phyloP scores from a whole-genome alignment of 92 coral and sea anemone genomes.

The Desmophyllum pertusum region DNA sequence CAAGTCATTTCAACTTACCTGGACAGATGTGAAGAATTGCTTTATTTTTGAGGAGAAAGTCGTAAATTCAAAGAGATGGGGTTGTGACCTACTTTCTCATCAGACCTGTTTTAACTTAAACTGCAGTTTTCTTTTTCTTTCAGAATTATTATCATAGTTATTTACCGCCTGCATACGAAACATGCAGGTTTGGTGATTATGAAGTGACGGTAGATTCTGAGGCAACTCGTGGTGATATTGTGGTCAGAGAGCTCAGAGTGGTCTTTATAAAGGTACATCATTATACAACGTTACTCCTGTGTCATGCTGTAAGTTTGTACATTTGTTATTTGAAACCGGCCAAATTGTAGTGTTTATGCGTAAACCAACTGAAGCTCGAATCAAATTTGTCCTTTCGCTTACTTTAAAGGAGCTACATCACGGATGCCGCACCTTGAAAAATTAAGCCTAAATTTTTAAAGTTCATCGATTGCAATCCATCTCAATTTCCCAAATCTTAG shows the following conservation, averaged over 20 bases:
- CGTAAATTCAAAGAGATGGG: no score
- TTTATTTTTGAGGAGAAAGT: no score
- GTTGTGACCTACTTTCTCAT: neutral
- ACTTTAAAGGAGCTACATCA: no score
- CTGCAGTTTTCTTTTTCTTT: constrained; percentile 9
- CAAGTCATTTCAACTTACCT: no score
- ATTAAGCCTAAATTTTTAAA: no score
- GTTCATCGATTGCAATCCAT: no score
- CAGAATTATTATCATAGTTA: constrained; percentile 76
- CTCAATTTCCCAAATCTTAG: no score
- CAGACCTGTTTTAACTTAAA: neutral
- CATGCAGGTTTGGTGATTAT: constrained; percentile 79
- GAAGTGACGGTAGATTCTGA: constrained; percentile 91
- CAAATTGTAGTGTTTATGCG: no score
- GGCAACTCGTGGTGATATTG: constrained; percentile 75
- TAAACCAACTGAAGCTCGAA: neutral
- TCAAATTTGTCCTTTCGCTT: neutral
- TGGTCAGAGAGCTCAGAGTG: constrained; percentile 79
- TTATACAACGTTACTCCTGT: neutral
- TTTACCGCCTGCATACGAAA: constrained; percentile 81
- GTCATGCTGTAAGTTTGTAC: neutral
- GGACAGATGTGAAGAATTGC: no score
- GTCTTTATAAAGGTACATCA: constrained; percentile 65
- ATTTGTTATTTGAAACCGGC: neutral
- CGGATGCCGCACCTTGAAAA: no score